These are phyloP conservation scores for Stichodactyla mertensii DNA, from an alignment of 64 coral and sea anemone species.

Conservation along the genomic window DNA sequence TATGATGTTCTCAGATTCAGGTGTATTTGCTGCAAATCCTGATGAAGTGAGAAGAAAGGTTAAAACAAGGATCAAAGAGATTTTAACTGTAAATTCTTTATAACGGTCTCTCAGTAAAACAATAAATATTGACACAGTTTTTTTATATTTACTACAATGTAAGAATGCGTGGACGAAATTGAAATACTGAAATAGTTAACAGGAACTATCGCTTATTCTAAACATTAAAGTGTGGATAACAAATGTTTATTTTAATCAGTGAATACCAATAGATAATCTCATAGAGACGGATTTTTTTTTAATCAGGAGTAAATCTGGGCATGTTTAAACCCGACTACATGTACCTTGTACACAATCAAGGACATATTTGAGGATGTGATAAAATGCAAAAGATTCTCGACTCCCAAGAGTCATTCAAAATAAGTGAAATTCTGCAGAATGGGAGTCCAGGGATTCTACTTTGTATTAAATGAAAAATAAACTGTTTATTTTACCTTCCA, in stretches of 20 bases:
- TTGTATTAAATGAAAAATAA: background rate
- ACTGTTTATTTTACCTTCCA: constrained; percentile 49
- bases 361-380: background rate
- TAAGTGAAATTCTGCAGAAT: background rate
- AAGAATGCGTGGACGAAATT: background rate
- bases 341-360: background rate
- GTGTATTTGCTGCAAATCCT: background rate
- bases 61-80: background rate
- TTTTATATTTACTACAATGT: background rate
- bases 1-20: background rate
- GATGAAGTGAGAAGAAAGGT: background rate
- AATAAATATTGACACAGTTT: background rate
- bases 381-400: background rate
- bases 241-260: background rate
- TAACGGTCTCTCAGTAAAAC: background rate
- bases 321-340: background rate
- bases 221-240: background rate
- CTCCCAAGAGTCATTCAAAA: background rate
- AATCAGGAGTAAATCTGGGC: background rate
- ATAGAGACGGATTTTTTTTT: background rate
- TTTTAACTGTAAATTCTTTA: background rate
- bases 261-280: background rate
- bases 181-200: background rate
- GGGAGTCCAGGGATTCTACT: background rate
- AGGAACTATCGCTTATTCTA: background rate